Percentiles rank a stretch among this genome's conserved stretches.
Conservation (phyloP, 2,797 vertebrate species). For the Chiloscyllium punctatum region DNA sequence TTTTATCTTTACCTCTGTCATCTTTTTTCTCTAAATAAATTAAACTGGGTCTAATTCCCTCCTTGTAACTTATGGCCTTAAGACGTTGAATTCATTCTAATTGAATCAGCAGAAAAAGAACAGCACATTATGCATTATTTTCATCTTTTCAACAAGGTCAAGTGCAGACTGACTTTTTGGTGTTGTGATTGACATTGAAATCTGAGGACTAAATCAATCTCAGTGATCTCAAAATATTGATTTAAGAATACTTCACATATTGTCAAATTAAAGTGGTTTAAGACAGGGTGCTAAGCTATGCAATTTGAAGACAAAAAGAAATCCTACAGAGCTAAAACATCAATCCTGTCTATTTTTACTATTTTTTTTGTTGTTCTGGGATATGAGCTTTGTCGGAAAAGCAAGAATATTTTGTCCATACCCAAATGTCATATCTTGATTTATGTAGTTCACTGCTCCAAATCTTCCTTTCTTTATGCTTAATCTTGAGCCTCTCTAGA, state of each 20-base stretch:
- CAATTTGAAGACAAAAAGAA: background rate
- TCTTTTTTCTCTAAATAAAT: background rate
- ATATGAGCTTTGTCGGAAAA: background rate
- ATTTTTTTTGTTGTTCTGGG: background rate
- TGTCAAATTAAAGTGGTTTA: constrained; percentile 18
- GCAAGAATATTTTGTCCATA: background rate
- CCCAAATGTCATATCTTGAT: background rate
- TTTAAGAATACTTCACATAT: background rate
- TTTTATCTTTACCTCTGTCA: background rate
- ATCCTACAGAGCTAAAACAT: background rate
- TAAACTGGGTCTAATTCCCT: background rate
- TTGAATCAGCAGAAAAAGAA: background rate
- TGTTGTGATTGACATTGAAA: background rate
- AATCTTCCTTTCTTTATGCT: too few species aligned
- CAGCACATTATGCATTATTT: background rate
- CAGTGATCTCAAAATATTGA: background rate
- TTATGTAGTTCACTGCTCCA: too few species aligned
- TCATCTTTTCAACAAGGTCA: background rate
- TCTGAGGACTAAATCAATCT: background rate
- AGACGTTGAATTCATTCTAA: background rate
- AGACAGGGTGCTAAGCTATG: background rate
- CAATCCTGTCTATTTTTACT: background rate
- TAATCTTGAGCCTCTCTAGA: too few species aligned
- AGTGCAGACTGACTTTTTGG: background rate
- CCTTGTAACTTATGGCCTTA: background rate